Base-by-base conservation (phyloP, 2,797 vertebrate genomes). In the Rhinatrema bivittatum region DNA sequence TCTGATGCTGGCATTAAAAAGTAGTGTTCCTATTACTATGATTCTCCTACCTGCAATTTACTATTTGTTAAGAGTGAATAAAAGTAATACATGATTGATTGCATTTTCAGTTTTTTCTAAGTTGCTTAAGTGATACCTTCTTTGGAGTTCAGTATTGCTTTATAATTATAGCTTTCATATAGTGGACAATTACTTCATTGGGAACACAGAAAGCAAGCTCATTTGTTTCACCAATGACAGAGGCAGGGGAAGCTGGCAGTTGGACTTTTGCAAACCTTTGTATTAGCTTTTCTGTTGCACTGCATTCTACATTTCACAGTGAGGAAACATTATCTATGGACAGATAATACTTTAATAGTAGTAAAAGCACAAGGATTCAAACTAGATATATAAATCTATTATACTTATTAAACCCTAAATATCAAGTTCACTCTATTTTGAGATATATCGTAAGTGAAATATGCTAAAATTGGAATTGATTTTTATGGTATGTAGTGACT, bases 271-370 rank as follows among this genome's bases (percentile, higher is more conserved):
- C 35, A 49, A 64, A 18, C 40, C 34, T 17, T 36, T 49, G 27
- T 42, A 39, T 46, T 42, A 20, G 22, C 20, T 56, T 56, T 42
- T 25, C 32, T 55, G 27, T 46, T 29, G 36, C 41, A 34, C 23
- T 38, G 21, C 25, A 24, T 42, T 64, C 24, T 53, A 32, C 32
- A 36, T 68, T 53, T 28, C 36, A 28, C 30, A 39, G 26, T 31
- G 30, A 55, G n/a, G 31, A 57, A 61, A 49, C 60, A 32, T 21
- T 41, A 46, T 49, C 37, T 56, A 19, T 44, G 59, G 52, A 45
- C 28, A 60, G 53, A 55, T 62, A 61, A 38, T 61, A 44, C 49
- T 60, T 59, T 59, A n/a, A n/a, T n/a, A n/a, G n/a, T n/a, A n/a
- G n/a, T n/a, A n/a, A n/a, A n/a, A n/a, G n/a, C n/a, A n/a, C n/a